Conservation (phyloP, 2,888 invertebrate genomes). For the Venusia cambrica region DNA sequence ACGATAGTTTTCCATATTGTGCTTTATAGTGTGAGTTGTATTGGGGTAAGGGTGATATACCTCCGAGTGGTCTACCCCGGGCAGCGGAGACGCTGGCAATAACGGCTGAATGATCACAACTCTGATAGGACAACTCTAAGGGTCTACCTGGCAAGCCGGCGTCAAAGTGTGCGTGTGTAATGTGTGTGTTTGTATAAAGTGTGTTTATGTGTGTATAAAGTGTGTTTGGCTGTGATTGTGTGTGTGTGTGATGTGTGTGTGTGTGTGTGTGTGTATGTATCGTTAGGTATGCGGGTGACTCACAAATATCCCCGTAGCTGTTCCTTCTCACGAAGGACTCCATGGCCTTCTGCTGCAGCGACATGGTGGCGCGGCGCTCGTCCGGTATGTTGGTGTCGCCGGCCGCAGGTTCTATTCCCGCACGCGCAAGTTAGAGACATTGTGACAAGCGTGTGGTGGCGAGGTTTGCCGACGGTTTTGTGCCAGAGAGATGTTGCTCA, state of each 20-base stretch:
- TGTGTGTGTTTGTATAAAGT: constrained; percentile 1
- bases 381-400: constrained; percentile 72
- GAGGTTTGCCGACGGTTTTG: constrained; percentile 18
- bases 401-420: constrained; percentile 58
- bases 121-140: no score
- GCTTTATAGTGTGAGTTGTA: no score
- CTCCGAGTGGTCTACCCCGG: no score
- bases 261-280: constrained; percentile 4
- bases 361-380: constrained; percentile 77
- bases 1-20: no score
- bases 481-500: no score
- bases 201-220: neutral
- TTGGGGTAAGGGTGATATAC: no score
- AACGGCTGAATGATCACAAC: no score
- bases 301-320: constrained; percentile 88
- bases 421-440: constrained; percentile 55
- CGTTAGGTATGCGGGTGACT: constrained; percentile 46
- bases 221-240: neutral
- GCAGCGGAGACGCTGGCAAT: no score
- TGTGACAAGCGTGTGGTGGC: constrained; percentile 29
- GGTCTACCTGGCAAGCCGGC: no score
- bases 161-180: neutral
- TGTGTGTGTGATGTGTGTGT: neutral
- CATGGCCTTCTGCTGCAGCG: constrained; percentile 79
- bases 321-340: constrained; percentile 86